A percentile compares a stretch with the other conserved stretches of the same genome.
phyloP scores from a whole-genome alignment of 2,113 vertebrate genomes.

The Apteryx mantelli region DNA sequence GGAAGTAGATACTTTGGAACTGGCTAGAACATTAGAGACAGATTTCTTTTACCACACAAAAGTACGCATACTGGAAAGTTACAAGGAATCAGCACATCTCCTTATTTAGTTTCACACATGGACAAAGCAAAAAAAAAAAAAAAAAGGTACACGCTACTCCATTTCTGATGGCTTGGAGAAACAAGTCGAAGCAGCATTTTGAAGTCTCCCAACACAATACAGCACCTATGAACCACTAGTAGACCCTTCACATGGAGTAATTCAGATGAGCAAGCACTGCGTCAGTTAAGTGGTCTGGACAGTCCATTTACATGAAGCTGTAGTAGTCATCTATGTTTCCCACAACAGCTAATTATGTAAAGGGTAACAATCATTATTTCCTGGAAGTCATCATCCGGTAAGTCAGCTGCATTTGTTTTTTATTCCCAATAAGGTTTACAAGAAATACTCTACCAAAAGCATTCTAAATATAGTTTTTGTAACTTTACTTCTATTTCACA shows the following conservation, averaged over 20 bases:
- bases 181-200: background rate
- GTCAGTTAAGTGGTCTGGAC: conserved; percentile 26
- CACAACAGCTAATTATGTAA: conserved; percentile 48
- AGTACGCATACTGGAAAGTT: background rate
- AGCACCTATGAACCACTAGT: background rate
- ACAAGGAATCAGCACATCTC: background rate
- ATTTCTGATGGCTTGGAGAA: background rate
- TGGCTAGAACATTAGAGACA: background rate
- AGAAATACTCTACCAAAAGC: background rate
- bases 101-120: background rate
- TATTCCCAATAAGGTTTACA: conserved; percentile 16
- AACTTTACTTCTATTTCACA: background rate
- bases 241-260: background rate
- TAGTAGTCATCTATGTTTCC: background rate
- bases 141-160: background rate
- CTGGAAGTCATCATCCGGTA: conserved; percentile 45
- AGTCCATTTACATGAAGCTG: conserved; percentile 21
- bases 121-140: background rate
- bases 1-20: background rate
- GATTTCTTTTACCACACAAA: background rate
- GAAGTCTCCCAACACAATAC: background rate
- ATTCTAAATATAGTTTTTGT: conserved; percentile 8
- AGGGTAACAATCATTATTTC: conserved; percentile 54
- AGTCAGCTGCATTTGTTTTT: conserved; percentile 33
- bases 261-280: conserved; percentile 43